Conservation (phyloP, 1,140 invertebrate genomes). For the Thalassaphorura encarpata region DNA sequence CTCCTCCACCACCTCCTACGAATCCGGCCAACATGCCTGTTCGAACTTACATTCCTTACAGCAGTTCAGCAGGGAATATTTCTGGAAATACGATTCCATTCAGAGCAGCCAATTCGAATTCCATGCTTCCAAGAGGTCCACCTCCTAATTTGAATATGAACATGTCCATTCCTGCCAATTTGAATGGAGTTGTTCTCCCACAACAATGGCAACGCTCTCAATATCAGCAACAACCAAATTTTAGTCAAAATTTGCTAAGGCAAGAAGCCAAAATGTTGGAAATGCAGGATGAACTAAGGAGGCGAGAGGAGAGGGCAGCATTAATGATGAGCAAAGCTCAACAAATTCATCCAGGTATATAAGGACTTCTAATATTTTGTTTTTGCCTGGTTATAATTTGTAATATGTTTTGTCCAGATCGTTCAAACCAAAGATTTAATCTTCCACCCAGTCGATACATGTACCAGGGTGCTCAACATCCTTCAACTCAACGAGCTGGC, state of each 20-base stretch:
- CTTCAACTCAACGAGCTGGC: conserved; percentile 11
- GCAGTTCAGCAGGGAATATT: conserved; percentile 31
- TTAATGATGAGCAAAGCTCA: conserved; percentile 37
- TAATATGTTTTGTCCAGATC: conserved; percentile 1
- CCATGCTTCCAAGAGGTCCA: conserved; percentile 23
- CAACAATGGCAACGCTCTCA: conserved; percentile 25
- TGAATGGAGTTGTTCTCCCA: conserved; percentile 29
- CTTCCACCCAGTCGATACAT: conserved; percentile 10
- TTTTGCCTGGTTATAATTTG: background rate
- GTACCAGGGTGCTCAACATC: conserved; percentile 6
- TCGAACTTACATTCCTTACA: conserved; percentile 32
- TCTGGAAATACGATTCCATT: conserved; percentile 26
- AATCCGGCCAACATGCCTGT: conserved; percentile 33
- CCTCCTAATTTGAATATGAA: conserved; percentile 32
- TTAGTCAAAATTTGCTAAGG: conserved; percentile 47
- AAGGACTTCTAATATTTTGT: conserved; percentile 5
- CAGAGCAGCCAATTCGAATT: conserved; percentile 15
- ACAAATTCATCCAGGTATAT: conserved; percentile 27
- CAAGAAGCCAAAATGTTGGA: conserved; percentile 69
- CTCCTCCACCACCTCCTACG: conserved; percentile 34
- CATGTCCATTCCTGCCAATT: conserved; percentile 32
- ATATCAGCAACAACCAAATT: conserved; percentile 34
- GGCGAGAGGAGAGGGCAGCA: conserved; percentile 52
- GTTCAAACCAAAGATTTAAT: conserved; percentile 9
- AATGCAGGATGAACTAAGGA: conserved; percentile 68